Evolutionary conservation across 1,140 invertebrate genomes (phyloP), one percentile per base, ranked within the genome.

Genomic region (Drosophila setifemur): DNA sequence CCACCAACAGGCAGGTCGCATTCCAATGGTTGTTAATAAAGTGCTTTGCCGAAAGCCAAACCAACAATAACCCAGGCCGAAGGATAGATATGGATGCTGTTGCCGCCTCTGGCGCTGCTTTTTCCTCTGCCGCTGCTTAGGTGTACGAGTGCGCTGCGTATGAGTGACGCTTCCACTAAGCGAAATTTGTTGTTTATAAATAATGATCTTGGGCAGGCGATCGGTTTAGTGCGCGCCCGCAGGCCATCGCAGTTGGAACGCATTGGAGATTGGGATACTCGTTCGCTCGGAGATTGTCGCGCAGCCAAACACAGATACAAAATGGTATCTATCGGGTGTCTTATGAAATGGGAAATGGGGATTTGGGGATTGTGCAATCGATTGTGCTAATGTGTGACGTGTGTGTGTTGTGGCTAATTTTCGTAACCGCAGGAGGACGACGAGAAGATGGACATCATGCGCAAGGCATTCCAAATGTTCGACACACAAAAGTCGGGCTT

Each of bases 381-480:
- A 25, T 18, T 16, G 9, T 54, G 50, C 42, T 7, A 9, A 4
- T 9, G 5, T 21, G 39, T 40, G 39, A 9, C 9, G 39, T 40
- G 39, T 18, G 5, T 37, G 12, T 6, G 31, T 53, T 60, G 47
- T 64, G 39, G 61, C 47, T 37, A 29, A 33, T 49, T 40, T 47
- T 57, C 25, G 16, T 53, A 49, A 60, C 35, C 23, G 18, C 43
- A 89, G 88, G 88, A 89, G 42, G 88, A 96, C 90, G 95, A 96
- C 71, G 95, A 96, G 91, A 96, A 96, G 91, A 94, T 95, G 92
- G 94, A 95, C 83, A 95, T 97, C 91, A 96, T 97, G 93, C 95
- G 96, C 79, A 97, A 97, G 90, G 96, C 96, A 68, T 98, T 98
- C 92, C 95, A 96, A 91, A 98, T 98, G 96, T 98, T 97, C 82